phyloP scores from a whole-genome alignment of 2,888 invertebrate genomes.

The Sinopyrophorus schimmeli region DNA sequence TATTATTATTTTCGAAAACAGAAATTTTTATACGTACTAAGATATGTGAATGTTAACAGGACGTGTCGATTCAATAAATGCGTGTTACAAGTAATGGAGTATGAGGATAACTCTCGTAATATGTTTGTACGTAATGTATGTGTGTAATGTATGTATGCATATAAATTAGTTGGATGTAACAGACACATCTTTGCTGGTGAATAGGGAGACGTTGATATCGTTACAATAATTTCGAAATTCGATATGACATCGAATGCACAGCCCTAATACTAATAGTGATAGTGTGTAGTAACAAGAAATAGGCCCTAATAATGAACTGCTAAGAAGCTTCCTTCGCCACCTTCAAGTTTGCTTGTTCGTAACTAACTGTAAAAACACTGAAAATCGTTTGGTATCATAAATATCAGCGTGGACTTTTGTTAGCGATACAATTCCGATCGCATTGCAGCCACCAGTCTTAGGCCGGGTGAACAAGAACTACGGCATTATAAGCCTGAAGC shows the following conservation, averaged over 20 bases:
- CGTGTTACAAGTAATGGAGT: constrained; percentile 19
- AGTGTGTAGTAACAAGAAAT: constrained; percentile 36
- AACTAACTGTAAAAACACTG: constrained; percentile 8
- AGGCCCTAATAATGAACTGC: constrained; percentile 44
- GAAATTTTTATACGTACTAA: no score
- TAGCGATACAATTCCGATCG: constrained; percentile 49
- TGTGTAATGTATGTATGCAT: no score
- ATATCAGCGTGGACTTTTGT: constrained; percentile 19
- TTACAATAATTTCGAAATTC: constrained; percentile 33
- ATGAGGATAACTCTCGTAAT: constrained; percentile 20
- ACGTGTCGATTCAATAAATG: constrained; percentile 13
- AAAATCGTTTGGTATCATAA: constrained; percentile 9
- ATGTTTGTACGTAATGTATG: no score
- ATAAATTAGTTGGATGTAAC: constrained; percentile 18
- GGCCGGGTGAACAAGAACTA: constrained; percentile 42
- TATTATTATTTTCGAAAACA: no score
- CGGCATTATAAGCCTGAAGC: constrained; percentile 29
- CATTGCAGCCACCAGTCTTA: constrained; percentile 50
- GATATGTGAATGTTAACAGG: constrained; percentile 23
- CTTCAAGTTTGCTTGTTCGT: constrained; percentile 40
- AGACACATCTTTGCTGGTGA: constrained; percentile 33
- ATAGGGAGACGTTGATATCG: constrained; percentile 27
- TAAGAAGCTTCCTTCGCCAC: constrained; percentile 40
- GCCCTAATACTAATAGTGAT: constrained; percentile 42
- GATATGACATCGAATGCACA: constrained; percentile 39